Conservation (phyloP, 2,888 invertebrate genomes). For the Anarsia innoxiella region DNA sequence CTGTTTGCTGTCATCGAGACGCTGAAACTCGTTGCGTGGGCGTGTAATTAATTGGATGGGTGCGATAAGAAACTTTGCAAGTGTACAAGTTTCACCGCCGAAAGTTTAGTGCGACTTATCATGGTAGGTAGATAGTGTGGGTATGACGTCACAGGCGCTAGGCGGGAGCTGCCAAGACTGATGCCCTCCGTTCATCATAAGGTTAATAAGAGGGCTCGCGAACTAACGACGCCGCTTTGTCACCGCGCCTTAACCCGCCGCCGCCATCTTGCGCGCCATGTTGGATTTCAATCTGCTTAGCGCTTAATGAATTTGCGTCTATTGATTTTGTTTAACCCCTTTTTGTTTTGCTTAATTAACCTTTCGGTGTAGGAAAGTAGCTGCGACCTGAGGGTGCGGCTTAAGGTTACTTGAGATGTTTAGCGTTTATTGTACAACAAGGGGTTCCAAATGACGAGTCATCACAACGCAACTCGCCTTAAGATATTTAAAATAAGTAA, state of each 20-base stretch:
- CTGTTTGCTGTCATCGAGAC: conserved; percentile 11
- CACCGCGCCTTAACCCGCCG: conserved; percentile 67
- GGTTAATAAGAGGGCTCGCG: conserved; percentile 75
- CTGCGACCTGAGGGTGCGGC: conserved; percentile 40
- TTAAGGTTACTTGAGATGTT: conserved; percentile 29
- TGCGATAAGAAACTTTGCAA: conserved; percentile 7
- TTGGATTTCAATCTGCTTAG: conserved; percentile 74
- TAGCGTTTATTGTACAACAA: conserved; percentile 9
- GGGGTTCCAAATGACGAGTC: conserved; percentile 4
- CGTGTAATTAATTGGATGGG: conserved; percentile 9
- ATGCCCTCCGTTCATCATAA: conserved; percentile 73
- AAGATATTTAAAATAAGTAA: too few species aligned
- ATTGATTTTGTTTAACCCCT: conserved; percentile 75
- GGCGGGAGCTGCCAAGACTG: conserved; percentile 48
- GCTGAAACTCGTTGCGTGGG: conserved; percentile 6
- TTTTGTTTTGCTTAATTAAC: conserved; percentile 75
- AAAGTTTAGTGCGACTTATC: conserved; percentile 7
- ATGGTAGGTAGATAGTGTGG: conserved; percentile 21
- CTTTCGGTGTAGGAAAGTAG: conserved; percentile 60
- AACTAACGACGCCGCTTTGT: conserved; percentile 75
- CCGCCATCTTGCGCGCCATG: conserved; percentile 62
- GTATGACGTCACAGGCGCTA: conserved; percentile 31
- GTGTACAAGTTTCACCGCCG: conserved; percentile 2
- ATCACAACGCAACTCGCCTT: too few species aligned
- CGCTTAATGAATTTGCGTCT: conserved; percentile 74